Conservation (phyloP, 2,888 invertebrate genomes). For the Cephus spinipes region DNA sequence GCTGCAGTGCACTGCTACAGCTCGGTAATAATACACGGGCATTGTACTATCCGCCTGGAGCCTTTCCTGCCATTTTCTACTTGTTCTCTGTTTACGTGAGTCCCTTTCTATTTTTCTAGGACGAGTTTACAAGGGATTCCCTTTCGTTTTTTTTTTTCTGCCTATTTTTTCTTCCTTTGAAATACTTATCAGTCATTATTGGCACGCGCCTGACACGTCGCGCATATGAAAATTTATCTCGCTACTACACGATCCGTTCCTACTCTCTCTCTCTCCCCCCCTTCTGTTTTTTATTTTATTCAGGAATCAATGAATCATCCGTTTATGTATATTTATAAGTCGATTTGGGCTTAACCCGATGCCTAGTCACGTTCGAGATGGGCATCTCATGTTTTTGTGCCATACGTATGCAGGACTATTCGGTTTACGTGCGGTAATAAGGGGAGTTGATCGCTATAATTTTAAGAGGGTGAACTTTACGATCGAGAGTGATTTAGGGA, state of each 20-base stretch:
- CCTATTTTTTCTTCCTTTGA: neutral
- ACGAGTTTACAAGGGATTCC: neutral
- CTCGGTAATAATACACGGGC: slow-evolving; percentile 8
- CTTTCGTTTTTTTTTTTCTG: neutral
- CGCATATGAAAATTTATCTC: neutral
- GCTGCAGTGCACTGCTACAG: neutral
- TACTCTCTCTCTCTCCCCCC: neutral
- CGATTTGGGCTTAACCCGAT: slow-evolving; percentile 19
- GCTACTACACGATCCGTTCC: neutral
- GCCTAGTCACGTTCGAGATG: slow-evolving; percentile 51
- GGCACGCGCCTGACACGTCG: neutral
- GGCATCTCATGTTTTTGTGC: slow-evolving; percentile 19
- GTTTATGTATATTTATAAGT: neutral
- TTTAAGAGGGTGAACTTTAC: neutral
- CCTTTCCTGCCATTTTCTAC: neutral
- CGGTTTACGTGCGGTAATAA: neutral
- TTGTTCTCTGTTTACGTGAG: neutral
- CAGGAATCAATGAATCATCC: slow-evolving; percentile 42
- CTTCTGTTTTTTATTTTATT: neutral
- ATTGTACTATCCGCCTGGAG: neutral
- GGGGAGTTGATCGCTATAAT: neutral
- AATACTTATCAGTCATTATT: neutral
- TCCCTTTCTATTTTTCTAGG: neutral
- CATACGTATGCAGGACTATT: neutral
- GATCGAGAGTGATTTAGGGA: neutral